These are phyloP conservation scores for Apaloderma vittatum DNA, from an alignment of 2,113 vertebrate species.

Conservation along the genomic window DNA sequence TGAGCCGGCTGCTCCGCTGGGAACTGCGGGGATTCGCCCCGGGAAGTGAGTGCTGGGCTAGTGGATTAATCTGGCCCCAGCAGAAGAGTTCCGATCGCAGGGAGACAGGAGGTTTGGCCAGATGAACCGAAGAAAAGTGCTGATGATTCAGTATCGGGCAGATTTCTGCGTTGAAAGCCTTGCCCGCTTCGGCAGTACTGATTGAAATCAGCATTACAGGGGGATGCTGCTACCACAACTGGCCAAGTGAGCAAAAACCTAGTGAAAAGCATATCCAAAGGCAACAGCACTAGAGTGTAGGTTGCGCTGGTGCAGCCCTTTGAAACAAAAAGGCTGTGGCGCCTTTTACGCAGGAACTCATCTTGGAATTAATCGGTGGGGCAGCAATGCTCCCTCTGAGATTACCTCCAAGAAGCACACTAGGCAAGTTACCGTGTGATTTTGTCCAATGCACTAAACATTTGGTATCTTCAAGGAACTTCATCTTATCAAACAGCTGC, in stretches of 20 bases:
- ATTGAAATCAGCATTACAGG: neutral
- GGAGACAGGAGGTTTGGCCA: neutral
- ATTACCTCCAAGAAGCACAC: neutral
- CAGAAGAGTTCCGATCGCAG: neutral
- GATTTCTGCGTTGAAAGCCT: neutral
- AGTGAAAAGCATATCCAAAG: neutral
- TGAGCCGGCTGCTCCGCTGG: neutral
- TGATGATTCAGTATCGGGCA: neutral
- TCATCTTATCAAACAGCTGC: neutral
- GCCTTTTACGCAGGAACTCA: neutral
- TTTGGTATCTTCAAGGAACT: neutral
- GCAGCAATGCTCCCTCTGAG: neutral
- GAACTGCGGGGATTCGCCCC: constrained; percentile 3
- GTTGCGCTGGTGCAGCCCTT: neutral
- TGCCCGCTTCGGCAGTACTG: neutral
- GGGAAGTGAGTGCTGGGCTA: neutral
- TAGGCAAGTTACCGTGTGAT: neutral
- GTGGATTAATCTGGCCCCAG: neutral
- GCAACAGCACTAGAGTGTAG: neutral
- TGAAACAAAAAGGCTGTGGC: neutral
- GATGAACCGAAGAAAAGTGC: neutral
- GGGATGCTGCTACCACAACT: neutral
- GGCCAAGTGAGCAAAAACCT: neutral
- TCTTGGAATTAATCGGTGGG: neutral
- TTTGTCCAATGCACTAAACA: neutral